Conservation (phyloP, 1,140 invertebrate species). For the Diuraphis noxia region DNA sequence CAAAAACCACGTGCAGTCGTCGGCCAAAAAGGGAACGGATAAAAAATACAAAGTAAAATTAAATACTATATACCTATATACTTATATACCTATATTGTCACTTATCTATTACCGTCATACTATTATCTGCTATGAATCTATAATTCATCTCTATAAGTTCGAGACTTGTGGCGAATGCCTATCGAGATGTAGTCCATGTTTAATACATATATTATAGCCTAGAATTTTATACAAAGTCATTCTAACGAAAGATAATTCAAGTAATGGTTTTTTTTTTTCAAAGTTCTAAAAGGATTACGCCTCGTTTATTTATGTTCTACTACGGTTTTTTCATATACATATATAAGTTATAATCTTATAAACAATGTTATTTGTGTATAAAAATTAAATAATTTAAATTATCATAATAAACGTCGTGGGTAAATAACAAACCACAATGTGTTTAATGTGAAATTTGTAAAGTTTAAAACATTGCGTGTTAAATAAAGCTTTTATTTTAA, state of each 20-base stretch:
- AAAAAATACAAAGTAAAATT: conserved; percentile 76
- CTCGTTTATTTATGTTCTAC: too few relatives aligned
- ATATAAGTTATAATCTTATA: too few relatives aligned
- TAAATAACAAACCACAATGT: neutral
- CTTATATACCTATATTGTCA: too few relatives aligned
- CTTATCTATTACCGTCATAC: neutral
- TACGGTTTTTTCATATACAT: too few relatives aligned
- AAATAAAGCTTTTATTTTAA: too few relatives aligned
- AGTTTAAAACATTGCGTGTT: too few relatives aligned
- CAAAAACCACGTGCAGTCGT: conserved; percentile 61
- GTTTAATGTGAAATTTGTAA: neutral
- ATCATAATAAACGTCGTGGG: too few relatives aligned
- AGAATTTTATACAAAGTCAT: neutral
- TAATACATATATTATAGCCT: neutral
- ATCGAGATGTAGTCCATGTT: neutral
- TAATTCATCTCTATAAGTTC: too few relatives aligned
- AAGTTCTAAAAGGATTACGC: too few relatives aligned
- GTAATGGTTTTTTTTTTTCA: neutral
- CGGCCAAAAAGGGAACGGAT: conserved; percentile 77
- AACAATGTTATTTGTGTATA: too few relatives aligned
- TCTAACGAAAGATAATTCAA: neutral
- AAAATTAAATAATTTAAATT: too few relatives aligned
- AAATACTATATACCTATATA: neutral
- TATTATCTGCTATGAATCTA: neutral
- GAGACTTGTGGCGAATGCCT: neutral